Evolutionary conservation across 2,888 invertebrate genomes (phyloP), one percentile per base, ranked within the genome.

Genomic region (Tetropium fuscum): DNA sequence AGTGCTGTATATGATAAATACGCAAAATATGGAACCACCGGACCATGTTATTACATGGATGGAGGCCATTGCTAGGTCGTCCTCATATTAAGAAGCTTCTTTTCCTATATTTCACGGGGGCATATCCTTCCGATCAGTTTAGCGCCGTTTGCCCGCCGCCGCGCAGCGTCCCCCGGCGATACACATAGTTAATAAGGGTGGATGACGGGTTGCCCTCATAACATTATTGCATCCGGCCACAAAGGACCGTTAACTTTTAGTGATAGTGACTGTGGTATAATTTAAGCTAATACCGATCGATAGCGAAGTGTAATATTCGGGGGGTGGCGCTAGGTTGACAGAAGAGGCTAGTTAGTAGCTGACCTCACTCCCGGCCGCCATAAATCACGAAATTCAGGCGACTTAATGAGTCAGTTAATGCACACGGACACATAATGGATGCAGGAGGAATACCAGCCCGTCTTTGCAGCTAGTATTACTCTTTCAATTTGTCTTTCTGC

Each of bases 201-300:
- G 54, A 58, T 56, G 64, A 65, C 53, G 67, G 64, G 68, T n/a
- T n/a, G 68, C 71, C 63, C 71, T 71, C 71, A 72, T 73, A 72
- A 72, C 71, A 69, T 71, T 73, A 73, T 68, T 73, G 71, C 68
- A 63, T 64, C 63, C 63, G 66, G 68, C 74, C 75, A 74, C 73
- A 74, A 73, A 74, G 74, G 73, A 66, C 73, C 73, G 74, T 75
- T 74, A 75, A 75, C 75, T 74, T 74, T 74, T 73, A 71, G 73
- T 64, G 70, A 74, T 71, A 71, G 71, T 66, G 66, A 65, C 63
- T 59, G 66, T 66, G 64, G 64, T 65, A 69, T 72, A 71, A 72
- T 74, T 71, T 70, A 70, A 68, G 69, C 63, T 69, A 71, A 70
- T 73, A 68, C 69, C 68, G 68, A 73, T 70, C 71, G 64, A 68